These are phyloP conservation scores for Apamea sordens DNA, from an alignment of 2,888 invertebrate genomes.

Conservation along the genomic window DNA sequence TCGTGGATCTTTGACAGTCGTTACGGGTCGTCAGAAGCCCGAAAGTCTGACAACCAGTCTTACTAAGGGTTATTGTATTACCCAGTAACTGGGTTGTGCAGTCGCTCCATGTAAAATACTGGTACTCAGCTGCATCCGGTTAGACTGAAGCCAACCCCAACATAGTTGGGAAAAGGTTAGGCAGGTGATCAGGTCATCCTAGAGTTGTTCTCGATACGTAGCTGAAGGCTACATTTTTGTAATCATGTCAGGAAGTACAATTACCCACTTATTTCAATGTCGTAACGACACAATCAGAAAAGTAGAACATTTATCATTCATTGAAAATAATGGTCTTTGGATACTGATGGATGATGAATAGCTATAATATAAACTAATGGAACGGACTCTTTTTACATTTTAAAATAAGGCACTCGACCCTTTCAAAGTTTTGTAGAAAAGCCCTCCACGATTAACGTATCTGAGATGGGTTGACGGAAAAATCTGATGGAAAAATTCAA, in stretches of 20 bases:
- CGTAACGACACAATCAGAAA: constrained; percentile 8
- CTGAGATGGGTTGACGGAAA: neutral
- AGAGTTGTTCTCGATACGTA: neutral
- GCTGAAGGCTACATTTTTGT: constrained; percentile 7
- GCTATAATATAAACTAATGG: neutral
- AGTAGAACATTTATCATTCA: constrained; percentile 15
- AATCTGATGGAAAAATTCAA: neutral
- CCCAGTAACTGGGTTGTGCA: too few relatives aligned
- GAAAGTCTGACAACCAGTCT: too few relatives aligned
- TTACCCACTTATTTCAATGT: constrained; percentile 3
- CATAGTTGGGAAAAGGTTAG: neutral
- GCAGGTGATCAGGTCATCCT: neutral
- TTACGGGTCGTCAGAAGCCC: too few relatives aligned
- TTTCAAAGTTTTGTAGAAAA: too few relatives aligned
- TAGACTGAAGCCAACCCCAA: neutral
- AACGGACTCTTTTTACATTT: neutral
- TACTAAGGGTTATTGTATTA: too few relatives aligned
- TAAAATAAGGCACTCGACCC: neutral
- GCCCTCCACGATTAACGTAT: neutral
- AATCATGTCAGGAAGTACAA: neutral
- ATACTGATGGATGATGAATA: constrained; percentile 9
- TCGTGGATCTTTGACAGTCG: too few relatives aligned
- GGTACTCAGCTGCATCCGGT: neutral
- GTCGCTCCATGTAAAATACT: neutral
- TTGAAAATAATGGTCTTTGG: constrained; percentile 3